phyloP scores from a whole-genome alignment of 1,140 invertebrate species.

The Formica exsecta region DNA sequence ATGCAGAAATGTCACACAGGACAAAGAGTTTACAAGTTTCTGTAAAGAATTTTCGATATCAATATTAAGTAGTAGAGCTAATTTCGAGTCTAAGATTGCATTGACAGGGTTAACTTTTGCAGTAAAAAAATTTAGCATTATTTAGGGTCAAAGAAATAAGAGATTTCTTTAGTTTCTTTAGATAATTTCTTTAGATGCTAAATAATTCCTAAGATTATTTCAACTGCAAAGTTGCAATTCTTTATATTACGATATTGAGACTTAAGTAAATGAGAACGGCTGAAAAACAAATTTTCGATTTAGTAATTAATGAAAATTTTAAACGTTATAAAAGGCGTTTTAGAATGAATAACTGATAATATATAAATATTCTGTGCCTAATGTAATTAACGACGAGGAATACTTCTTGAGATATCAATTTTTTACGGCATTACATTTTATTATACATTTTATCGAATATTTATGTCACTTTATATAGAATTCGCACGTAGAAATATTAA shows the following conservation, averaged over 20 bases:
- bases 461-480: slow-evolving; percentile 13
- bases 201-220: slow-evolving; percentile 15
- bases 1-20: too few species aligned
- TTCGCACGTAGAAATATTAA: slow-evolving; percentile 18
- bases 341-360: slow-evolving; percentile 44
- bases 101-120: slow-evolving; percentile 38
- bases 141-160: slow-evolving; percentile 15
- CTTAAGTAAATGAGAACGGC: not conserved
- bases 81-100: slow-evolving; percentile 42
- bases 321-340: slow-evolving; percentile 29
- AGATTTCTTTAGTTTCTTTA: slow-evolving; percentile 9
- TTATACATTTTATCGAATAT: slow-evolving; percentile 1
- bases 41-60: not conserved
- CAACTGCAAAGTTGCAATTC: slow-evolving; percentile 29
- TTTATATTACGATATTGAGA: slow-evolving; percentile 28
- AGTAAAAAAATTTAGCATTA: slow-evolving; percentile 13
- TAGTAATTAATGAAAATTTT: slow-evolving; percentile 34
- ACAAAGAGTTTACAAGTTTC: slow-evolving; percentile 24
- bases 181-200: slow-evolving; percentile 19
- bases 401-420: slow-evolving; percentile 39
- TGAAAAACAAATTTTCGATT: slow-evolving; percentile 50
- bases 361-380: slow-evolving; percentile 61
- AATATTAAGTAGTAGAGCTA: slow-evolving; percentile 33
- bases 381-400: slow-evolving; percentile 11
- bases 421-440: slow-evolving; percentile 1